Conservation (phyloP, 2,113 vertebrate genomes). For the Rutilus rutilus region DNA sequence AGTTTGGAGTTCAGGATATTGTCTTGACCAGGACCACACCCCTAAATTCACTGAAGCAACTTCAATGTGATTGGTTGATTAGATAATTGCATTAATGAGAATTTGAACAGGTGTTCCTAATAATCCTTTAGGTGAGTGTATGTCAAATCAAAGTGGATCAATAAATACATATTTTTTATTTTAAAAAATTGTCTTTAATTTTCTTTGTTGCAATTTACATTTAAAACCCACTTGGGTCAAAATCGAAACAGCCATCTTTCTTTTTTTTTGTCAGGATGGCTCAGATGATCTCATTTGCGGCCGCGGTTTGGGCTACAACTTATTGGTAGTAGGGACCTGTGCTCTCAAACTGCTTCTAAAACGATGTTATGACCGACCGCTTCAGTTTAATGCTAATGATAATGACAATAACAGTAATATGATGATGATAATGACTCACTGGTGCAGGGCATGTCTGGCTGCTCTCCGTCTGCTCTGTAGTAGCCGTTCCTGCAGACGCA, state of each 20-base stretch:
- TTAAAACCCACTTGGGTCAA: no score
- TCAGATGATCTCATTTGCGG: not conserved
- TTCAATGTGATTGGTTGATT: no score
- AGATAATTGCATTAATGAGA: no score
- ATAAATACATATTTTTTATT: no score
- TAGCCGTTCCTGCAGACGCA: slow-evolving; percentile 95
- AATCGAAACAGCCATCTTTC: not conserved
- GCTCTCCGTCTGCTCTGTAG: slow-evolving; percentile 90
- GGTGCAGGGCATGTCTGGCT: slow-evolving; percentile 88
- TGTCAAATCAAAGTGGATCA: not conserved
- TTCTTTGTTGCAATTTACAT: no score
- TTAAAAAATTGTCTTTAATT: no score
- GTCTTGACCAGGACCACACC: no score
- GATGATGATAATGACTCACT: slow-evolving; percentile 81
- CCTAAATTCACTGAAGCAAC: no score
- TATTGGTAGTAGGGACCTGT: not conserved
- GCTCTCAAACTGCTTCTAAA: not conserved
- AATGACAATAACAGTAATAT: not conserved
- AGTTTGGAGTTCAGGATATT: no score
- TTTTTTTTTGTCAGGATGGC: not conserved
- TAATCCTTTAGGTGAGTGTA: no score
- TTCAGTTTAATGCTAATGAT: not conserved
- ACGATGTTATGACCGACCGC: not conserved
- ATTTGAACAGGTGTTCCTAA: no score
- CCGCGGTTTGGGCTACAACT: not conserved